Conservation (phyloP, 2,113 vertebrate species). For the mouse (Mus musculus) region GRCm39 chr6:115201001-115201500, state of each 20-base stretch:
- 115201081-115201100: neutral
- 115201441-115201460: constrained; percentile 58
- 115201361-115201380: constrained; percentile 65
- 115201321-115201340: constrained; percentile 66
- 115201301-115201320: constrained; percentile 48
- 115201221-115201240: neutral
- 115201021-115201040: neutral
- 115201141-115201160: neutral
- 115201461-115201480: constrained; percentile 44
- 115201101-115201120: neutral
- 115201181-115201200: neutral
- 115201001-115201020: neutral
- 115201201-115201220: neutral
- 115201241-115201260: neutral
- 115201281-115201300: neutral
- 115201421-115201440: constrained; percentile 73
- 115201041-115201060: neutral
- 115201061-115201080: neutral
- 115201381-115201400: constrained; percentile 70
- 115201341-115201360: constrained; percentile 74
- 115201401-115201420: constrained; percentile 69
- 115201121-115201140: neutral
- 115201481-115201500: constrained; percentile 73
- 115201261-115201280: constrained; percentile 21
- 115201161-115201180: neutral